Evolutionary conservation across 2,888 invertebrate genomes (phyloP).

Genomic region (Tiphia femorata): DNA sequence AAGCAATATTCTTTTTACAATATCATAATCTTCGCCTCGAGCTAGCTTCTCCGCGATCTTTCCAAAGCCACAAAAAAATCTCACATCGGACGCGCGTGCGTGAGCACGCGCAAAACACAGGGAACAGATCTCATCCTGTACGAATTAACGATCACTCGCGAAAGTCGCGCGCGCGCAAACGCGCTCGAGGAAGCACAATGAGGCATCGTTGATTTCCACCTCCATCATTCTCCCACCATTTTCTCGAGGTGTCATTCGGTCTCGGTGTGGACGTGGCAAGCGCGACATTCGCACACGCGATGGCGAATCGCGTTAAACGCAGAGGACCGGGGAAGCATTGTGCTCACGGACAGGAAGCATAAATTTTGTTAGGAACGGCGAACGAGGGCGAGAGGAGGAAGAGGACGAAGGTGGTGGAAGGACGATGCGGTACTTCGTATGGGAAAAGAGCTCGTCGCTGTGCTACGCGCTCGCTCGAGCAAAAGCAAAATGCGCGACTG

Average conservation of each 20-base stretch:
- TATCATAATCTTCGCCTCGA: too few relatives aligned
- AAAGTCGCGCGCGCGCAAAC: not conserved
- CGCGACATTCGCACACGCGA: slow-evolving; percentile 15
- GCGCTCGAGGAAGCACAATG: slow-evolving; percentile 21
- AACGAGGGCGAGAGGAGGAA: slow-evolving; percentile 48
- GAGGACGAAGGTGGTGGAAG: not conserved
- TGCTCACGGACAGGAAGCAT: slow-evolving; percentile 63
- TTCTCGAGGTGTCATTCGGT: too few relatives aligned
- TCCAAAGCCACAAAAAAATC: too few relatives aligned
- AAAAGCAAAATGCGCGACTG: slow-evolving; percentile 13
- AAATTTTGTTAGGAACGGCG: slow-evolving; percentile 62
- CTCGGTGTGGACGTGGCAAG: too few relatives aligned
- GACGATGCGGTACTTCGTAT: not conserved
- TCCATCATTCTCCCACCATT: not conserved
- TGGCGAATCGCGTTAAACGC: slow-evolving; percentile 11
- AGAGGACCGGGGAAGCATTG: slow-evolving; percentile 42
- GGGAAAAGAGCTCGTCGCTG: too few relatives aligned
- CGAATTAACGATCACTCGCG: not conserved
- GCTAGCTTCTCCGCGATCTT: too few relatives aligned
- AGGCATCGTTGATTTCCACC: slow-evolving; percentile 18
- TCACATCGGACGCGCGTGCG: too few relatives aligned
- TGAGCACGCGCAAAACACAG: too few relatives aligned
- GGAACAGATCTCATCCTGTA: not conserved
- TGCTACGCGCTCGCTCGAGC: too few relatives aligned
- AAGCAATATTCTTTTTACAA: too few relatives aligned